Conservation (phyloP, 1,140 invertebrate species). For the Rhagoletis pomonella region DNA sequence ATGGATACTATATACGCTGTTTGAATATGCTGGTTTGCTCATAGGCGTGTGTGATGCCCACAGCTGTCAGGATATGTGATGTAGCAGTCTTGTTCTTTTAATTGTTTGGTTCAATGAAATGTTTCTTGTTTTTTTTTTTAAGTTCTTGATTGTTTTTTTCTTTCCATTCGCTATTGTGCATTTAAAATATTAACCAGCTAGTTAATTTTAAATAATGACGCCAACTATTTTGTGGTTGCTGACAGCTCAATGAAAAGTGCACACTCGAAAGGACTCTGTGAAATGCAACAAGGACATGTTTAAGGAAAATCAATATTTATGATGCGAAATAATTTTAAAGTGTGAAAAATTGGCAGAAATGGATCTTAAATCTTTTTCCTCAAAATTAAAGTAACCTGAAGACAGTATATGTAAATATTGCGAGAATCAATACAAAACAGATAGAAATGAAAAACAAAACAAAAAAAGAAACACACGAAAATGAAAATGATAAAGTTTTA, state of each 20-base stretch:
- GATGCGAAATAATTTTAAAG: constrained; percentile 4
- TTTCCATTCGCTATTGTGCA: not conserved
- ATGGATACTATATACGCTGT: constrained; percentile 14
- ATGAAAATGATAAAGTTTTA: too few relatives aligned
- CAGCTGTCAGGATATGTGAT: constrained; percentile 42
- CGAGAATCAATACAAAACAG: too few relatives aligned
- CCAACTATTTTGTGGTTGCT: not conserved
- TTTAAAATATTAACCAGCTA: constrained; percentile 4
- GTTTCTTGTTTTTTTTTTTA: not conserved
- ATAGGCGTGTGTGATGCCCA: not conserved
- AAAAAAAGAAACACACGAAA: too few relatives aligned
- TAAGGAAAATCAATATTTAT: constrained; percentile 39
- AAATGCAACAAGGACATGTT: constrained; percentile 12
- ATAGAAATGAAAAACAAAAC: too few relatives aligned
- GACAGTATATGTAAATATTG: too few relatives aligned
- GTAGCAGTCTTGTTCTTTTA: not conserved
- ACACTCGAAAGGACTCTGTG: not conserved
- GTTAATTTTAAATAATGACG: constrained; percentile 34
- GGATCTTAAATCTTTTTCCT: too few relatives aligned
- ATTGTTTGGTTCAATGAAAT: not conserved
- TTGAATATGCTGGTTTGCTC: not conserved
- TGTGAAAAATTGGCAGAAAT: not conserved
- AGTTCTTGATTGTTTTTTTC: not conserved
- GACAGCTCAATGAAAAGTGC: constrained; percentile 15
- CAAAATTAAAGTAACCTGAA: too few relatives aligned